These are phyloP conservation scores for Phalacrocorax carbo DNA, from an alignment of 2,113 vertebrate species.

Conservation along the genomic window DNA sequence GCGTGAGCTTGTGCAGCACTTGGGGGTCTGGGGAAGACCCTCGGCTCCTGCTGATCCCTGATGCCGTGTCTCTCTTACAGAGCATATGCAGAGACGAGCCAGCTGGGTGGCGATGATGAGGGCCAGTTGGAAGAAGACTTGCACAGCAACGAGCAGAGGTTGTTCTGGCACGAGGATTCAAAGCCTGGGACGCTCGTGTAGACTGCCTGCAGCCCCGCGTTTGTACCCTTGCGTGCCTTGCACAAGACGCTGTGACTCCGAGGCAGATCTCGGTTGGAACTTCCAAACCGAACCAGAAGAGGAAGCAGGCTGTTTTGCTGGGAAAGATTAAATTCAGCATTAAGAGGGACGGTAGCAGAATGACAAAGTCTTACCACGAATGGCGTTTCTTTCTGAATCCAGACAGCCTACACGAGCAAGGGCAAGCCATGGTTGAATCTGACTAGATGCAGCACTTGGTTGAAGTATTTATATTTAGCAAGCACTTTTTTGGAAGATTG, in stretches of 20 bases:
- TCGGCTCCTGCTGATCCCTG: background rate
- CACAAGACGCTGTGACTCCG: slow-evolving; percentile 40
- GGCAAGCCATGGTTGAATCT: background rate
- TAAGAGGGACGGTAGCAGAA: background rate
- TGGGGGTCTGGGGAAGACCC: background rate
- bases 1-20: background rate
- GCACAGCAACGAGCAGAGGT: slow-evolving; percentile 79
- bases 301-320: background rate
- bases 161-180: slow-evolving; percentile 92
- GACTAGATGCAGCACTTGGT: slow-evolving; percentile 43
- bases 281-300: background rate
- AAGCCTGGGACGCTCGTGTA: slow-evolving; percentile 97
- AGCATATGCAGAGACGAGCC: slow-evolving; percentile 78
- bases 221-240: slow-evolving; percentile 83
- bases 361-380: background rate
- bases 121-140: slow-evolving; percentile 69
- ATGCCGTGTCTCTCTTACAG: slow-evolving; percentile 67
- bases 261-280: background rate
- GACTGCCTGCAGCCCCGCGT: slow-evolving; percentile 32
- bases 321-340: background rate
- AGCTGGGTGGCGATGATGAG: slow-evolving; percentile 70
- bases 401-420: background rate
- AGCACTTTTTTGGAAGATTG: slow-evolving; percentile 67
- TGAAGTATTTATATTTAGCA: slow-evolving; percentile 54
- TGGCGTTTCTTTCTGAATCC: slow-evolving; percentile 2